phyloP scores from a whole-genome alignment of 2,113 vertebrate species.

The Hirundichthys speculiger region DNA sequence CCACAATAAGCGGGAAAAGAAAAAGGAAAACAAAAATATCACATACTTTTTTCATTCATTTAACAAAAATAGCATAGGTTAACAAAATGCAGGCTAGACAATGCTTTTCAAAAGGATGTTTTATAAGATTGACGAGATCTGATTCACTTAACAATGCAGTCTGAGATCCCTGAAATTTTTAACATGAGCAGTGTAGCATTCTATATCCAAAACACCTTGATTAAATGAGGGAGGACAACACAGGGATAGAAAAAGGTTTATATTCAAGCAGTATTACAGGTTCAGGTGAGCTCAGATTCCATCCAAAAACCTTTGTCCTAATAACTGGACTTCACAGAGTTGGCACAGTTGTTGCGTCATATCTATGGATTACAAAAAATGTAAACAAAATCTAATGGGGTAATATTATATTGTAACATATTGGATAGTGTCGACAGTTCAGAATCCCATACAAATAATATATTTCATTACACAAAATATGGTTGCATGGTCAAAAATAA shows the following conservation, averaged over 20 bases:
- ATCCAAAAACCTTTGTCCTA: conserved; percentile 51
- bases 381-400: conserved; percentile 36
- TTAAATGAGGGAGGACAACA: conserved; percentile 59
- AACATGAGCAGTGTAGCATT: conserved; percentile 55
- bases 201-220: conserved; percentile 45
- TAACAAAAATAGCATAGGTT: conserved; percentile 57
- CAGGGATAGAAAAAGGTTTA: conserved; percentile 50
- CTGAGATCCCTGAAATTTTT: conserved; percentile 75
- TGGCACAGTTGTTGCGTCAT: conserved; percentile 70
- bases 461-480: conserved; percentile 65
- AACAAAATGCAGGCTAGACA: conserved; percentile 62
- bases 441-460: conserved; percentile 47
- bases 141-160: conserved; percentile 32
- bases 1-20: conserved; percentile 62
- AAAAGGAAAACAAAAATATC: conserved; percentile 44
- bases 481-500: conserved; percentile 64
- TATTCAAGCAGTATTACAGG: conserved; percentile 66
- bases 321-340: conserved; percentile 56
- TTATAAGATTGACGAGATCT: conserved; percentile 48
- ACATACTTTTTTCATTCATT: conserved; percentile 50
- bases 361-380: conserved; percentile 53
- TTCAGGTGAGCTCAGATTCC: conserved; percentile 60
- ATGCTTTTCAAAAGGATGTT: conserved; percentile 48
- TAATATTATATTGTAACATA: conserved; percentile 44
- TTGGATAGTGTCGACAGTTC: conserved; percentile 30